Percentiles rank a stretch among this genome's conserved stretches.
Evolutionary conservation across 2,113 vertebrate species (phyloP).

Genomic region (Clinocottus analis): DNA sequence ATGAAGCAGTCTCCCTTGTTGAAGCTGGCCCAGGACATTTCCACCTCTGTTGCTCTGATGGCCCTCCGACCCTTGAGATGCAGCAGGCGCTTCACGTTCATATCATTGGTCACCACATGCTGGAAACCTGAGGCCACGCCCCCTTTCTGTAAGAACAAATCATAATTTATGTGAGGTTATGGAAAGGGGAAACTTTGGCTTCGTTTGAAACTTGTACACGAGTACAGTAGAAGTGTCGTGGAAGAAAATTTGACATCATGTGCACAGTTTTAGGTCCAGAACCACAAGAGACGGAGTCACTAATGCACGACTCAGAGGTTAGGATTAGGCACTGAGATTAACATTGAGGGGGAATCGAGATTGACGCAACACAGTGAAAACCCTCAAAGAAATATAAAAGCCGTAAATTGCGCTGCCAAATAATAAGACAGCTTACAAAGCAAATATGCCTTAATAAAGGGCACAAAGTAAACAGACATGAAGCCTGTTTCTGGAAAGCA

Average conservation of each 20-base stretch:
- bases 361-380: constrained; percentile 8
- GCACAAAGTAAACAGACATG: constrained; percentile 14
- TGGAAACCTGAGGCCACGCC: constrained; percentile 85
- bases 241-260: not conserved
- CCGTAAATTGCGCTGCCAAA: constrained; percentile 8
- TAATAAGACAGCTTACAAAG: not conserved
- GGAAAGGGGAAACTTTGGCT: not conserved
- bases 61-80: constrained; percentile 83
- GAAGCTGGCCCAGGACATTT: constrained; percentile 79
- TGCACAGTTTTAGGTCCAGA: not conserved
- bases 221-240: not conserved
- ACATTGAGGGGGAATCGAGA: constrained; percentile 16
- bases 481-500: constrained; percentile 12
- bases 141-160: constrained; percentile 75
- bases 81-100: constrained; percentile 76
- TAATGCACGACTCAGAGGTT: not conserved
- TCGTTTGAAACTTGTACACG: not conserved
- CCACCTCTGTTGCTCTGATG: constrained; percentile 83
- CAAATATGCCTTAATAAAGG: constrained; percentile 1
- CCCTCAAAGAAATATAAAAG: not conserved
- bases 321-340: not conserved
- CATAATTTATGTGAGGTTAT: not conserved
- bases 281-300: not conserved
- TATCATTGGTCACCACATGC: constrained; percentile 78
- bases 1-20: constrained; percentile 87